Conservation (phyloP, 2,113 vertebrate genomes). For the Cercocebus atys region DNA sequence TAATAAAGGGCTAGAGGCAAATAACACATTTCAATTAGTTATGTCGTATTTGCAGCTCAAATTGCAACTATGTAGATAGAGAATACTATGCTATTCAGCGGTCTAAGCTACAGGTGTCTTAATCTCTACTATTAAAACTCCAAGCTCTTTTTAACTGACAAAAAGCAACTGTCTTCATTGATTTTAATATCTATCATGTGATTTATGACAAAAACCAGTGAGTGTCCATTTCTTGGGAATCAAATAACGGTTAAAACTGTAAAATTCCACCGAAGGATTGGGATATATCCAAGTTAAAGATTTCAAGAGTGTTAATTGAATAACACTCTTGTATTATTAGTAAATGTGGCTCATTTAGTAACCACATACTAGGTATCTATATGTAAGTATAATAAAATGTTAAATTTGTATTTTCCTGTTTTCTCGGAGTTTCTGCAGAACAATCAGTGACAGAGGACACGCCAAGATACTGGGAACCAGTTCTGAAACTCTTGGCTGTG, state of each 20-base stretch:
- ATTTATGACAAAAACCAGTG: neutral
- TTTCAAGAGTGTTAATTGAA: neutral
- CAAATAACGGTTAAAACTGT: neutral
- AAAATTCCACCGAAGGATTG: neutral
- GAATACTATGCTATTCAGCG: neutral
- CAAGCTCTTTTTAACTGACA: neutral
- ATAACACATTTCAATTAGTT: neutral
- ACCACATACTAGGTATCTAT: neutral
- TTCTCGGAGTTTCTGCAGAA: neutral
- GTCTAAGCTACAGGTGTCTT: neutral
- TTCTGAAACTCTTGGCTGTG: neutral
- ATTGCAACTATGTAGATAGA: neutral
- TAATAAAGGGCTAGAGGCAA: neutral
- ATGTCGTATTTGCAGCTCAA: neutral
- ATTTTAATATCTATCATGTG: neutral
- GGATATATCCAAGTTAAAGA: neutral
- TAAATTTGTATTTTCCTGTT: slow-evolving; percentile 1
- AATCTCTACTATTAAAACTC: slow-evolving; percentile 2
- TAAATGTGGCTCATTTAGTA: neutral
- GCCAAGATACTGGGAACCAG: neutral
- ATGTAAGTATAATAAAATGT: neutral
- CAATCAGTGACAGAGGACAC: neutral
- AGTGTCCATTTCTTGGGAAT: slow-evolving; percentile 5
- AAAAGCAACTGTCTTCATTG: neutral
- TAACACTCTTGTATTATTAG: neutral